A percentile compares a stretch with the other conserved stretches of the same genome.
Evolutionary conservation across 2,797 vertebrate genomes (phyloP).

Genomic region (Cyprinodon diabolis): DNA sequence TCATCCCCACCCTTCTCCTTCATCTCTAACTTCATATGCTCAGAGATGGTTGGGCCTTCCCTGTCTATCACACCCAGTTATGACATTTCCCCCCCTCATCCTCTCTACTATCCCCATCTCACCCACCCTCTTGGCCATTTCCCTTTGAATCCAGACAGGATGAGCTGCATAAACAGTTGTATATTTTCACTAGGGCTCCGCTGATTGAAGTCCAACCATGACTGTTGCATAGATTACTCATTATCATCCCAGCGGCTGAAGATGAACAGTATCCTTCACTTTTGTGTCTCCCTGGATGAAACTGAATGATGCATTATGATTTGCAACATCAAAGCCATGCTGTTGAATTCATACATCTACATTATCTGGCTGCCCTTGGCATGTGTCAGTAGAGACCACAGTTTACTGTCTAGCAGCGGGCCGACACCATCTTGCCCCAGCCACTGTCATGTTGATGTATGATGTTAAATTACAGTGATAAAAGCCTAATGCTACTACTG

Average conservation of each 20-base stretch:
- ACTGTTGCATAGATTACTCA: conserved; percentile 55
- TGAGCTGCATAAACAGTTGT: conserved; percentile 64
- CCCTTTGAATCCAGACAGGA: conserved; percentile 68
- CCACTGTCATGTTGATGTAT: conserved; percentile 70
- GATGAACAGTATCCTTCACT: conserved; percentile 59
- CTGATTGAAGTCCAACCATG: conserved; percentile 70
- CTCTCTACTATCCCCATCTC: conserved; percentile 41
- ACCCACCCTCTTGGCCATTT: conserved; percentile 27
- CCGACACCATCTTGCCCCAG: conserved; percentile 51
- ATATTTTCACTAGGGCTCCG: conserved; percentile 46
- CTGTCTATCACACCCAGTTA: conserved; percentile 58
- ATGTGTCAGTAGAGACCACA: conserved; percentile 51
- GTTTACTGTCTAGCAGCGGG: conserved; percentile 44
- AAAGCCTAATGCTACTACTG: conserved; percentile 66
- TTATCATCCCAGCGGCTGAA: conserved; percentile 55
- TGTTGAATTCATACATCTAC: conserved; percentile 75
- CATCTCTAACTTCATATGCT: conserved; percentile 57
- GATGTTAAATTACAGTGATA: conserved; percentile 69
- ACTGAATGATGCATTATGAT: conserved; percentile 70
- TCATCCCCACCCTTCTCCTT: conserved; percentile 55
- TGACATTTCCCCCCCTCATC: conserved; percentile 72
- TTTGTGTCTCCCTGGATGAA: conserved; percentile 40
- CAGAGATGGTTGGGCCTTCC: conserved; percentile 62
- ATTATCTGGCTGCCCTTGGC: conserved; percentile 72
- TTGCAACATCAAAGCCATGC: conserved; percentile 62